A percentile compares a stretch with the other conserved stretches of the same genome.
Conservation (phyloP, 1,140 invertebrate species). For the Ephestia elutella region DNA sequence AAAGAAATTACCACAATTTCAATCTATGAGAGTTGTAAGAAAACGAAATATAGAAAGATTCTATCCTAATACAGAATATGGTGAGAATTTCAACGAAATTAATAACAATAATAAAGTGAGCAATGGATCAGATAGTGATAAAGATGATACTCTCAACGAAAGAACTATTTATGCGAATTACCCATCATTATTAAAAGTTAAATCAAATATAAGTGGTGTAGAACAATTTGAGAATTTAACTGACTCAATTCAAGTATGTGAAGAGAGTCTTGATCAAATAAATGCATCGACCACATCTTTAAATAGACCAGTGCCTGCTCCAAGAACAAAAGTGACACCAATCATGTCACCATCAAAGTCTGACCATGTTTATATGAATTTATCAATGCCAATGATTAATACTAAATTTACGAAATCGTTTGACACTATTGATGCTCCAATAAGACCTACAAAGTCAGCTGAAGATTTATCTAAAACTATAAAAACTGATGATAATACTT, state of each 20-base stretch:
- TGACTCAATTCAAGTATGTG: conserved; percentile 69
- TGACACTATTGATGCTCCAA: conserved; percentile 52
- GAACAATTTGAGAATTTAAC: conserved; percentile 71
- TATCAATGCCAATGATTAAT: conserved; percentile 66
- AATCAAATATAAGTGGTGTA: conserved; percentile 55
- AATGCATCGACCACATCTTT: conserved; percentile 47
- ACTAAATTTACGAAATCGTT: conserved; percentile 40
- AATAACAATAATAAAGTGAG: conserved; percentile 57
- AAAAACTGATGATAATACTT: conserved; percentile 6
- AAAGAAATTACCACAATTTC: conserved; percentile 52
- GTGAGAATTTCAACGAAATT: conserved; percentile 66
- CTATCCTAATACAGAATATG: conserved; percentile 68
- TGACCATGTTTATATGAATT: conserved; percentile 65
- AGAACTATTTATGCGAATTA: conserved; percentile 63
- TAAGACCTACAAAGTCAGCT: conserved; percentile 54
- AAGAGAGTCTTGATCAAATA: conserved; percentile 38
- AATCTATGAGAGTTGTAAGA: conserved; percentile 66
- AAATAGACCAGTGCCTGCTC: conserved; percentile 60
- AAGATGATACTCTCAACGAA: conserved; percentile 26
- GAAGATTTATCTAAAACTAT: conserved; percentile 46
- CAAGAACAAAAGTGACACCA: conserved; percentile 59
- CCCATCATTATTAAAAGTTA: conserved; percentile 46
- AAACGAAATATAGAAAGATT: conserved; percentile 70
- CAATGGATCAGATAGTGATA: conserved; percentile 35
- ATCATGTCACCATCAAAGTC: conserved; percentile 42